Conservation (phyloP, 2,888 invertebrate genomes). For the Plebejus argus region DNA sequence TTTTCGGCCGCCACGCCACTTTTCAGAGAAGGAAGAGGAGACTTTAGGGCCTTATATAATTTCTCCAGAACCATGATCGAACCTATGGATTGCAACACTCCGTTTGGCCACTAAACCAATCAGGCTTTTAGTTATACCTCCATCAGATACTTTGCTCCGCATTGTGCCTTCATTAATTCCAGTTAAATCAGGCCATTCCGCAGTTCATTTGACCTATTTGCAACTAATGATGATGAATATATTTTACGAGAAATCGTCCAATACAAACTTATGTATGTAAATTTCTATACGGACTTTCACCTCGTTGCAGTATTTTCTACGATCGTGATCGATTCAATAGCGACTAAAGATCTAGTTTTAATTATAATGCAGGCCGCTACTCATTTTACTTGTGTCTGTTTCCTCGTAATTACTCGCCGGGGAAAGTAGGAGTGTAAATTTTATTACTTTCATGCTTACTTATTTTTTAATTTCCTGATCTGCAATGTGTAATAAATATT, state of each 20-base stretch:
- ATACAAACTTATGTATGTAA: conserved; percentile 32
- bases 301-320: conserved; percentile 36
- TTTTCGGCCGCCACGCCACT: too few relatives aligned
- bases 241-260: conserved; percentile 28
- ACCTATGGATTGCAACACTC: neutral
- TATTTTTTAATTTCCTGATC: neutral
- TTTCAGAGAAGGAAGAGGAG: neutral
- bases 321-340: conserved; percentile 38
- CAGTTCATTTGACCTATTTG: conserved; percentile 2
- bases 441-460: conserved; percentile 2
- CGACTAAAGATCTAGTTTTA: conserved; percentile 37
- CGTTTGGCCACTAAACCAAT: neutral
- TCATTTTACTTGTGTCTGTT: conserved; percentile 34
- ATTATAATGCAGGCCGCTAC: conserved; percentile 40
- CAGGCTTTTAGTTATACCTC: neutral
- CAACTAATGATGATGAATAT: conserved; percentile 25
- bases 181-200: conserved; percentile 8
- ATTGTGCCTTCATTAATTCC: conserved; percentile 10
- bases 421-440: neutral
- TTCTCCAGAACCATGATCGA: too few relatives aligned
- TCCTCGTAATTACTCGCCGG: conserved; percentile 1
- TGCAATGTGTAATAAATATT: neutral
- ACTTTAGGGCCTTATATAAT: too few relatives aligned
- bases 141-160: neutral
- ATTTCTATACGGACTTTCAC: conserved; percentile 36